These are phyloP conservation scores for Temnopleurus reevesii DNA, from an alignment of 53 echinoderm and acorn worm species.

Conservation along the genomic window DNA sequence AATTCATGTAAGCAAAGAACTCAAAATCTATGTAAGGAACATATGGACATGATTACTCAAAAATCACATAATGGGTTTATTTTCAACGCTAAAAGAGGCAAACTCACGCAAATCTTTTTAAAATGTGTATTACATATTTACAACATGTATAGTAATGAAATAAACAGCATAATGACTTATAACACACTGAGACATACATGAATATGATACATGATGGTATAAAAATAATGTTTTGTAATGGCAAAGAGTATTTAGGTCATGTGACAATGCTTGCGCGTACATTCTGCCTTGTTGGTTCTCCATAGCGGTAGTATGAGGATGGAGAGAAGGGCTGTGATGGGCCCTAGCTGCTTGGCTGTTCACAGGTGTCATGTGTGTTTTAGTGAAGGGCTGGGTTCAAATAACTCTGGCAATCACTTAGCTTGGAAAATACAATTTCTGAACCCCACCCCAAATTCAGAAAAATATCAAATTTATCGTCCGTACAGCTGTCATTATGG, in stretches of 20 bases:
- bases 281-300: neutral
- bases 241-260: conserved; percentile 47
- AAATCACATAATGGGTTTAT: neutral
- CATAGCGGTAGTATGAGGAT: neutral
- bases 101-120: conserved; percentile 11
- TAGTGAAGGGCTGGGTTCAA: conserved; percentile 53
- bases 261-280: neutral
- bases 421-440: neutral
- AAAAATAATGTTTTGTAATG: conserved; percentile 1
- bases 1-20: conserved; percentile 3
- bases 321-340: neutral
- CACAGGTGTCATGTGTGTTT: conserved; percentile 60
- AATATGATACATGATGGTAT: conserved; percentile 6
- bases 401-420: conserved; percentile 22
- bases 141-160: conserved; percentile 24
- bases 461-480: too few relatives aligned
- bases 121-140: neutral
- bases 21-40: neutral
- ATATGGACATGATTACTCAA: too few relatives aligned
- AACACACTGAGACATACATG: neutral
- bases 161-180: neutral
- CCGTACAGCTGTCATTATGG: neutral
- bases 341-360: conserved; percentile 5
- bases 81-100: neutral
- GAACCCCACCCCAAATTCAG: neutral